Base-by-base conservation (phyloP, 2,888 invertebrate species). In the Ischnus inquisitorius region DNA sequence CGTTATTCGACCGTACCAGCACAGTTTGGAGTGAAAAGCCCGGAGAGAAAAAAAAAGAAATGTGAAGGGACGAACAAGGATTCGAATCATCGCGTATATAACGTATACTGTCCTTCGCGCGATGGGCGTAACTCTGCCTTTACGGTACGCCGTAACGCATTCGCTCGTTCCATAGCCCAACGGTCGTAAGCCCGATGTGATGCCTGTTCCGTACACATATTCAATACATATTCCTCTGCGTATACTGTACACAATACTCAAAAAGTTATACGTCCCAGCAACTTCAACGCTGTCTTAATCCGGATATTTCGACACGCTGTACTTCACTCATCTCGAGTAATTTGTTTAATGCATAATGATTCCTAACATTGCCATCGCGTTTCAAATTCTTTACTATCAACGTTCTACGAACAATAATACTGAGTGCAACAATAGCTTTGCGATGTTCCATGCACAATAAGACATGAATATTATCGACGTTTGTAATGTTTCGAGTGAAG, bases 1-100 rank as follows among this genome's bases (percentile, higher is more conserved):
- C 82, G 86, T 79, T 81, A 76, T 77, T 74, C 67, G 46, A 68
- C 54, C 69, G 54, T 62, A 62, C 62, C 22, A 60, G 48, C 51
- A 76, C 48, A 16, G 62, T 39, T 39, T 34, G 39, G 19, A 39
- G 64, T 64, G 64, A 28, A 62, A 74, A 43, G 28, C 3, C 57
- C 57, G 62, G 28, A 10, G 67, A n/a, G 57, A 39, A 67, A 57
- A 14, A 19, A 22, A 34, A 57, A 39, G 25, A 43, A 64, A 34
- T 6, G 28, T 28, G 34, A 65, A 41, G 16, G 67, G 54, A 57
- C 39, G 54, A 57, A 51, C 51, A 22, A 22, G 60, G 60, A 60
- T 60, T 28, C 60, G 28, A 60, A 60, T 60, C 60, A n/a, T 60
- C 14, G 60, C 60, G 28, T 60, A 28, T 60, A 12, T 67, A 10